These are phyloP conservation scores for Synaphobranchus kaupii DNA, from an alignment of 2,797 vertebrate genomes.

Conservation along the genomic window DNA sequence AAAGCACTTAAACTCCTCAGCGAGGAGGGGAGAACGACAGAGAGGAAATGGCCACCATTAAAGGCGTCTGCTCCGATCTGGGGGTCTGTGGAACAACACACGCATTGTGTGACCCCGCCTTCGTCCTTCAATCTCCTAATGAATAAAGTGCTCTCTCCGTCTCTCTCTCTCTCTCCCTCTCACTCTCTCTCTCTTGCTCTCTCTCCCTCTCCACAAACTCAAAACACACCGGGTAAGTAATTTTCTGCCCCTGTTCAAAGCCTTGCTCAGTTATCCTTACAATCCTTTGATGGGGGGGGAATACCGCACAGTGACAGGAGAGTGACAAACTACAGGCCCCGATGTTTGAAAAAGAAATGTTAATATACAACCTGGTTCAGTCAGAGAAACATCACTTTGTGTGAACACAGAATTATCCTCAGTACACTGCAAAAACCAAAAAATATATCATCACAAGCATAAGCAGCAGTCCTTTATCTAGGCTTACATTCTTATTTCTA, in stretches of 20 bases:
- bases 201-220: neutral
- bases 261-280: constrained; percentile 69
- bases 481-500: no score
- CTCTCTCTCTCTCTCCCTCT: constrained; percentile 39
- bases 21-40: constrained; percentile 17
- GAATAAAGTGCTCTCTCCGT: constrained; percentile 65
- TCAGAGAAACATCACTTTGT: neutral
- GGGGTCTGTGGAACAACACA: constrained; percentile 70
- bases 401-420: neutral
- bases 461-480: no score
- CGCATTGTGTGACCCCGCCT: constrained; percentile 74
- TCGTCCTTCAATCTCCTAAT: constrained; percentile 74
- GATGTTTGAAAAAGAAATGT: neutral
- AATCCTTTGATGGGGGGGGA: constrained; percentile 68
- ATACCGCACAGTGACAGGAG: constrained; percentile 71
- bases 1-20: constrained; percentile 9
- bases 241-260: constrained; percentile 67
- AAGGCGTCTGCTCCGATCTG: constrained; percentile 72
- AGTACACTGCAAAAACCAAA: no score
- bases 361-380: neutral
- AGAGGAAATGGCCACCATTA: constrained; percentile 73
- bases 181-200: neutral
- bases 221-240: constrained; percentile 68
- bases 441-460: no score
- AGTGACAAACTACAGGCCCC: constrained; percentile 63